Conservation (phyloP, 2,113 vertebrate genomes). For the Channa maculata region DNA sequence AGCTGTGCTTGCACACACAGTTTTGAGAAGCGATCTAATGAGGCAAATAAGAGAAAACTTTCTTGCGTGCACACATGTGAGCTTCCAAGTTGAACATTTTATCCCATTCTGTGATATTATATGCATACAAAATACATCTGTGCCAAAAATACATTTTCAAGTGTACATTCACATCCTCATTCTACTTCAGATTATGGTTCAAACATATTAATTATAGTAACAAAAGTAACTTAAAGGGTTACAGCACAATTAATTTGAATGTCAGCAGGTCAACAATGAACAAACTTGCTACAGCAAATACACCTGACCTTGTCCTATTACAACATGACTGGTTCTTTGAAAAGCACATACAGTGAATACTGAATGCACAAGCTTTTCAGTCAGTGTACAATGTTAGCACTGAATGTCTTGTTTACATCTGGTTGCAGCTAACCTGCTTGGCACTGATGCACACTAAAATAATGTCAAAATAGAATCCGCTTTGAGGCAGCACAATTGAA, state of each 20-base stretch:
- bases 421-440: constrained; percentile 37
- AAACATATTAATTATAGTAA: too few species aligned
- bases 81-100: too few species aligned
- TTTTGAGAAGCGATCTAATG: constrained; percentile 2
- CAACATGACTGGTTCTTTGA: not conserved
- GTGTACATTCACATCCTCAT: too few species aligned
- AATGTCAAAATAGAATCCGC: constrained; percentile 5
- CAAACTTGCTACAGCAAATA: not conserved
- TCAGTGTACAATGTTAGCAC: not conserved
- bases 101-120: too few species aligned
- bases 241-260: not conserved
- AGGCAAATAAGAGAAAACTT: not conserved
- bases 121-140: too few species aligned
- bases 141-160: too few species aligned
- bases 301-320: constrained; percentile 2
- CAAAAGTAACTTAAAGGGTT: too few species aligned
- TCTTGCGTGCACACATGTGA: not conserved
- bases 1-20: not conserved
- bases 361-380: not conserved
- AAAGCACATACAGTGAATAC: not conserved
- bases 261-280: not conserved
- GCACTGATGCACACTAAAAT: not conserved
- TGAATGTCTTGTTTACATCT: constrained; percentile 25
- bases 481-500: constrained; percentile 33
- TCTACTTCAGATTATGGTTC: too few species aligned